A percentile compares a stretch with the other conserved stretches of the same genome.
Conservation (phyloP, 1,140 invertebrate genomes). For the Drosophila triauraria region DNA sequence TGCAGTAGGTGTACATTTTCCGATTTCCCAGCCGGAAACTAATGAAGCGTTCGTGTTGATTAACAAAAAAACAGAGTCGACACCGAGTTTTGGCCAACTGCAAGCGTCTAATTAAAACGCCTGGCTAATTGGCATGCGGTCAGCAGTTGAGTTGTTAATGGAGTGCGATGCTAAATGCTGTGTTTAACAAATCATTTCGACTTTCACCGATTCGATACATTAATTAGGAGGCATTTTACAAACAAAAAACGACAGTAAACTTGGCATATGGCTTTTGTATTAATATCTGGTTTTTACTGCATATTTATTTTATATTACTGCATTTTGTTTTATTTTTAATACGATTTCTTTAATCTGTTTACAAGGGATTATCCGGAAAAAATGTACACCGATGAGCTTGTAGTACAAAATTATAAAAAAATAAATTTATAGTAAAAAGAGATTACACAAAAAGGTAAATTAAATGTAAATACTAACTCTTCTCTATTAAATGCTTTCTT, state of each 20-base stretch:
- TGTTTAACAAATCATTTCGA: slow-evolving; percentile 3
- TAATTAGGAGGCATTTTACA: background rate
- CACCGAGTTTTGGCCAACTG: slow-evolving; percentile 26
- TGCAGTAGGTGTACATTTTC: background rate
- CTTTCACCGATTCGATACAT: background rate
- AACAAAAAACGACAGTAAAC: background rate
- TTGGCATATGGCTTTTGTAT: background rate
- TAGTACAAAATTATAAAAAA: background rate
- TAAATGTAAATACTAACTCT: background rate
- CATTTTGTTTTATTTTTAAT: background rate
- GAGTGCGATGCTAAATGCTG: background rate
- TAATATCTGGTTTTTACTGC: background rate
- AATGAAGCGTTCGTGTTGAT: slow-evolving; percentile 50
- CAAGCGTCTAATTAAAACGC: slow-evolving; percentile 53
- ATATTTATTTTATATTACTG: background rate
- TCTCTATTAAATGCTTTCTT: too few species aligned
- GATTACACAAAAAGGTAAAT: background rate
- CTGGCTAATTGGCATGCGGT: slow-evolving; percentile 58
- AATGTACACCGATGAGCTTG: background rate
- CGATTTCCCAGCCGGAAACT: slow-evolving; percentile 1
- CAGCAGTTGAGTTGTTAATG: slow-evolving; percentile 20
- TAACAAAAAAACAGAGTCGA: slow-evolving; percentile 27
- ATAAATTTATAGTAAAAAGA: background rate
- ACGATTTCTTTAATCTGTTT: background rate
- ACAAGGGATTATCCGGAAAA: background rate